phyloP scores from a whole-genome alignment of 2,113 vertebrate species.

The Charina bottae region DNA sequence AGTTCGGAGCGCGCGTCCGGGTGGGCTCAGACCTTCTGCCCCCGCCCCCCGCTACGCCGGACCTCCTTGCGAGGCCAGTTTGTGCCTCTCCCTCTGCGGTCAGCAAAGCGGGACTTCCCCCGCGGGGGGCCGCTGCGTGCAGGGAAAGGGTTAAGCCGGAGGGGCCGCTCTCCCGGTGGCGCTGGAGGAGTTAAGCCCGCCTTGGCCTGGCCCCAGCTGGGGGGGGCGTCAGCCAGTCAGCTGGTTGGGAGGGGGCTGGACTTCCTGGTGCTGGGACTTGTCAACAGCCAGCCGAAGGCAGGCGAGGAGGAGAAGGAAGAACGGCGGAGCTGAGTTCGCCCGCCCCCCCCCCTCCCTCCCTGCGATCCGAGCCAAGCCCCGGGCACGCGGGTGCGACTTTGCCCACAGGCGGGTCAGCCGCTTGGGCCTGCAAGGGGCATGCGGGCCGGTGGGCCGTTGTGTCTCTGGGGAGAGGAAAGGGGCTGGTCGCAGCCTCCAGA shows the following conservation, averaged over 20 bases:
- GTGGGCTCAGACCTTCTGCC: no score
- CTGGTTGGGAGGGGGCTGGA: constrained; percentile 5
- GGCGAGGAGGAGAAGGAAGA: neutral
- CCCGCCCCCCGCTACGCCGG: no score
- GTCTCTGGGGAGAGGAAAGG: neutral
- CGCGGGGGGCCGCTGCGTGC: no score
- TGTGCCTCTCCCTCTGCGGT: no score
- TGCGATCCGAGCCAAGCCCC: neutral
- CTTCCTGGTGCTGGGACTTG: constrained; percentile 13
- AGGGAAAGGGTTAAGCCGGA: no score
- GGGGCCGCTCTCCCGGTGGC: no score
- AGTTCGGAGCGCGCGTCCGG: no score
- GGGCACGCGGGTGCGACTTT: neutral
- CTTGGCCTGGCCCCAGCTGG: neutral
- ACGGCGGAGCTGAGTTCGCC: no score
- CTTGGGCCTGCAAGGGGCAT: no score
- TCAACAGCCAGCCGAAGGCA: neutral
- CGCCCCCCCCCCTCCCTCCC: neutral
- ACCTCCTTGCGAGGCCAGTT: no score
- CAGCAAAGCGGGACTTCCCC: no score
- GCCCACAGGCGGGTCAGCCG: no score
- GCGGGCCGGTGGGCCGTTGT: neutral
- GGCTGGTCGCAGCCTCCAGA: neutral
- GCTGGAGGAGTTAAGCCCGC: neutral
- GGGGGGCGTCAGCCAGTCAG: neutral